A percentile compares a stretch with the other conserved stretches of the same genome.
Conservation (phyloP, 2,797 vertebrate genomes). For the Crenuchus spilurus region DNA sequence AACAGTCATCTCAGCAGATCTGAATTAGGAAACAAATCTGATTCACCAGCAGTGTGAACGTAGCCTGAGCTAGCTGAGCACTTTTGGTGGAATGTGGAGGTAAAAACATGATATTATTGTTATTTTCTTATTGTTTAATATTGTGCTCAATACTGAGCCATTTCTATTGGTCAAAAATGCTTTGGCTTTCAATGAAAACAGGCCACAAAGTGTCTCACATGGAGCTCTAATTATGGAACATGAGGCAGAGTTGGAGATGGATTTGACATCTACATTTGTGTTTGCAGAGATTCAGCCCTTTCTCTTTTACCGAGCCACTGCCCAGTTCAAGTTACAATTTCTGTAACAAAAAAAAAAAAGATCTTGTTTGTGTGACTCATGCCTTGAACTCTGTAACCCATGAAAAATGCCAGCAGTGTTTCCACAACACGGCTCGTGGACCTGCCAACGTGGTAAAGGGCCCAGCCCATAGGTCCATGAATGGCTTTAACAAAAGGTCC, state of each 20-base stretch:
- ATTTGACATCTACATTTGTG: constrained; percentile 68
- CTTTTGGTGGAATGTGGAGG: too few species aligned
- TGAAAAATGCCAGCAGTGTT: constrained; percentile 47
- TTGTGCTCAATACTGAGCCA: too few species aligned
- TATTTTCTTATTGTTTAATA: too few species aligned
- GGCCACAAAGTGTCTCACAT: constrained; percentile 34
- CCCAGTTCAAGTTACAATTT: constrained; percentile 49
- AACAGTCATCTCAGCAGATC: too few species aligned
- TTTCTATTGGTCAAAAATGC: too few species aligned
- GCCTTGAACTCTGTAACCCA: constrained; percentile 53
- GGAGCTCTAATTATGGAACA: constrained; percentile 55
- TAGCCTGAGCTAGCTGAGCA: too few species aligned
- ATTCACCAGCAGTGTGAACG: too few species aligned
- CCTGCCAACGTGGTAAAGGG: constrained; percentile 51
- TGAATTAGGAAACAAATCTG: too few species aligned
- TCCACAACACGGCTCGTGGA: constrained; percentile 50
- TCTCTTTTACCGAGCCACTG: constrained; percentile 31
- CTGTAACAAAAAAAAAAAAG: constrained; percentile 42
- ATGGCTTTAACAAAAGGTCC: constrained; percentile 55
- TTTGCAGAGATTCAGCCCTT: neutral
- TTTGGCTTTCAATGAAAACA: neutral
- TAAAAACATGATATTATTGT: too few species aligned
- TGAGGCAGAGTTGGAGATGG: constrained; percentile 65
- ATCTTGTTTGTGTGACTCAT: constrained; percentile 53
- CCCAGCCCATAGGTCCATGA: constrained; percentile 50